phyloP scores from a whole-genome alignment of 1,140 invertebrate genomes.

The Bombus impatiens region DNA sequence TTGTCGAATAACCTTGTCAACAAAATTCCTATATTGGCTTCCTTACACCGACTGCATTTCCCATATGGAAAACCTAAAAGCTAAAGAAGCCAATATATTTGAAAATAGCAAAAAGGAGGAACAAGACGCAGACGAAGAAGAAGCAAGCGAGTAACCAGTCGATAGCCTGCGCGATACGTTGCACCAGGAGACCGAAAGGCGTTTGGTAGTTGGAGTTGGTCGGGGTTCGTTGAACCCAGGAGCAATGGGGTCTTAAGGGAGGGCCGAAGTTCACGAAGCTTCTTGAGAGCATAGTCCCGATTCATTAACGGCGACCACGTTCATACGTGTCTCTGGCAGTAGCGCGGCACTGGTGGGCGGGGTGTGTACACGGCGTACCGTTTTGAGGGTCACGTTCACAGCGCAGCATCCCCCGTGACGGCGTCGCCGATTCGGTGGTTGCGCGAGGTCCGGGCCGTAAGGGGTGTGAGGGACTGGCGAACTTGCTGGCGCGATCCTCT shows the following conservation, averaged over 20 bases:
- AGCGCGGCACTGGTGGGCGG: conserved; percentile 12
- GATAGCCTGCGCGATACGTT: conserved; percentile 20
- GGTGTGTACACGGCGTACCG: conserved; percentile 66
- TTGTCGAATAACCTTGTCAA: too few species aligned
- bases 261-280: conserved; percentile 45
- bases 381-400: conserved; percentile 82
- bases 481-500: conserved; percentile 38
- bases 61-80: too few species aligned
- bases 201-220: conserved; percentile 1
- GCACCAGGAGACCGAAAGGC: conserved; percentile 9
- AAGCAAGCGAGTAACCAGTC: background rate
- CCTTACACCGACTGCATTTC: too few species aligned
- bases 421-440: conserved; percentile 76
- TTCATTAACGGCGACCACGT: conserved; percentile 50
- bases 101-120: background rate
- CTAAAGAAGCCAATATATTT: background rate
- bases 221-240: conserved; percentile 31
- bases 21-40: too few species aligned
- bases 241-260: conserved; percentile 27
- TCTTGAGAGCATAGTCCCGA: conserved; percentile 44
- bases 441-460: conserved; percentile 76
- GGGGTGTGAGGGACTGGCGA: conserved; percentile 43
- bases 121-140: background rate
- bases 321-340: conserved; percentile 18
- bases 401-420: conserved; percentile 75